Conservation (phyloP, 2,113 vertebrate genomes). For the Hydropotes inermis region DNA sequence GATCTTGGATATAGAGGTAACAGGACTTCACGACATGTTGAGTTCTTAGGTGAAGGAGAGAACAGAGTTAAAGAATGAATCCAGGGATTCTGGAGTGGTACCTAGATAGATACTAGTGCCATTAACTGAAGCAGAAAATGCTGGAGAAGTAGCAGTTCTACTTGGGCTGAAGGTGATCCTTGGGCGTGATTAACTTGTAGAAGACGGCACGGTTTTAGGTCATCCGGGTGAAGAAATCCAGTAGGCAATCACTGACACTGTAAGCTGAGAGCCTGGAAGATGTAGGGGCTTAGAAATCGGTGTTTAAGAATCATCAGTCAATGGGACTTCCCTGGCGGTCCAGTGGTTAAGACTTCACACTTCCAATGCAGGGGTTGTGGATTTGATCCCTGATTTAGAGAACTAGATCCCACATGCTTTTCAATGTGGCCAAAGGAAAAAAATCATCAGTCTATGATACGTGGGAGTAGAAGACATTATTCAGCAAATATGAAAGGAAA, state of each 20-base stretch:
- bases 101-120: background rate
- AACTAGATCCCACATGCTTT: background rate
- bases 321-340: background rate
- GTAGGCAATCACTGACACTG: background rate
- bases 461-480: background rate
- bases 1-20: background rate
- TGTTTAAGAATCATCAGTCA: background rate
- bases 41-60: background rate
- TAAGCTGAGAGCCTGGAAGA: background rate
- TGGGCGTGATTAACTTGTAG: background rate
- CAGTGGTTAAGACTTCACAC: background rate
- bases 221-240: background rate
- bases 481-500: background rate
- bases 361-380: background rate
- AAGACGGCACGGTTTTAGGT: background rate
- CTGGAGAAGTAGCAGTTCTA: background rate
- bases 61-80: background rate
- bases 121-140: background rate
- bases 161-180: background rate
- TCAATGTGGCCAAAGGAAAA: background rate
- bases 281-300: background rate
- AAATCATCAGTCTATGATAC: background rate
- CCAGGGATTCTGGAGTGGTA: background rate
- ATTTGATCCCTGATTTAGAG: background rate
- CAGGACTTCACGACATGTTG: background rate